A percentile compares a stretch with the other conserved stretches of the same genome.
phyloP scores from a whole-genome alignment of 1,140 invertebrate genomes.

The Ctenoplectra terminalis region DNA sequence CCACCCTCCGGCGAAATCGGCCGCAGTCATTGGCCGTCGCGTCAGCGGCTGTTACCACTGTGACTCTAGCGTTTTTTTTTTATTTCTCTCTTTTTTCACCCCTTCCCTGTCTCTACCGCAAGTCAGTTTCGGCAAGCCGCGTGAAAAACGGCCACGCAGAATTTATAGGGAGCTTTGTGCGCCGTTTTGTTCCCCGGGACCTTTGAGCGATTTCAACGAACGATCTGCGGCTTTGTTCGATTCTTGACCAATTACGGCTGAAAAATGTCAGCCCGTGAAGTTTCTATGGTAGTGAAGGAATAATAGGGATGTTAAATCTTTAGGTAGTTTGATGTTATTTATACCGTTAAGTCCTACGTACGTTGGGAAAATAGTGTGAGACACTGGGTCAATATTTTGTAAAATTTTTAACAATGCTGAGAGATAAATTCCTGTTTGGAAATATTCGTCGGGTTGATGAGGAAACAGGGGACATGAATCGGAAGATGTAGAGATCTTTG shows the following conservation, averaged over 20 bases:
- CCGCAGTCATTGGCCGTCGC: not conserved
- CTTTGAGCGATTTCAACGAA: constrained; percentile 15
- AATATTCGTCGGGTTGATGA: no score
- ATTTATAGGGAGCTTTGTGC: constrained; percentile 27
- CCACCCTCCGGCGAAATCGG: not conserved
- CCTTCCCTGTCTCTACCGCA: not conserved
- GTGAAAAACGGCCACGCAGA: constrained; percentile 18
- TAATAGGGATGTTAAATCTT: not conserved
- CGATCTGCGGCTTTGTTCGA: constrained; percentile 23
- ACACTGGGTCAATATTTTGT: no score
- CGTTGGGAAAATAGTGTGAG: no score
- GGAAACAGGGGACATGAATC: no score
- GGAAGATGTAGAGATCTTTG: no score
- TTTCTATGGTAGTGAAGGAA: not conserved
- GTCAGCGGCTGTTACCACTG: constrained; percentile 12
- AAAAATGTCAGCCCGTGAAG: not conserved
- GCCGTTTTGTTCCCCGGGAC: constrained; percentile 9
- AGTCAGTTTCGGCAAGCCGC: constrained; percentile 15
- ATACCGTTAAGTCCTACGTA: no score
- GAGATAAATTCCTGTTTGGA: no score
- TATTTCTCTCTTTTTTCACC: not conserved
- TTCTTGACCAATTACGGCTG: constrained; percentile 22
- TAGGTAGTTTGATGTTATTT: not conserved
- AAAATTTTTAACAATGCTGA: no score
- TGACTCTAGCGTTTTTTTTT: not conserved